Evolutionary conservation across 2,113 vertebrate genomes (phyloP).

Genomic region (Dermatemys mawii): DNA sequence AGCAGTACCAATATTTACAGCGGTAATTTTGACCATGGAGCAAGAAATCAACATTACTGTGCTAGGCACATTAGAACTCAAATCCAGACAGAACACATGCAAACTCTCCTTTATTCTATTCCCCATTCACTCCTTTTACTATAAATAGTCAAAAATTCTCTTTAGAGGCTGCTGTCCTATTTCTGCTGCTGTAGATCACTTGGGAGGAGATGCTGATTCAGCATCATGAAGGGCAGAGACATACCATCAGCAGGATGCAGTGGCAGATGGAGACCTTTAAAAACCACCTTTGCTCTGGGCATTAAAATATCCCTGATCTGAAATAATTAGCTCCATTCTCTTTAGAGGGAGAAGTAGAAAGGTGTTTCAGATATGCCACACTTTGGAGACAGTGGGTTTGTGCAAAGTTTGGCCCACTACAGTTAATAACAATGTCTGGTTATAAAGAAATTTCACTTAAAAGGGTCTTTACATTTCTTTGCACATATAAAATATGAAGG

Average conservation of each 20-base stretch:
- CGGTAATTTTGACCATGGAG: not conserved
- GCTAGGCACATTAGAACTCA: not conserved
- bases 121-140: not conserved
- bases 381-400: not conserved
- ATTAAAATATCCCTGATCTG: slow-evolving; percentile 32
- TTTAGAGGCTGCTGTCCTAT: not conserved
- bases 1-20: not conserved
- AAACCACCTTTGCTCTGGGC: slow-evolving; percentile 37
- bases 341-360: not conserved
- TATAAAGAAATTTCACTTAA: not conserved
- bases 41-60: not conserved
- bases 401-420: slow-evolving; percentile 16
- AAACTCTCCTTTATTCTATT: not conserved
- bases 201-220: slow-evolving; percentile 29
- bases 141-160: not conserved
- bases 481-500: slow-evolving; percentile 9
- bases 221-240: slow-evolving; percentile 41
- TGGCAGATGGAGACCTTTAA: slow-evolving; percentile 65
- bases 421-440: slow-evolving; percentile 4
- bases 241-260: not conserved
- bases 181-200: not conserved
- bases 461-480: not conserved
- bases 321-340: slow-evolving; percentile 32
- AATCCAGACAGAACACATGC: not conserved
- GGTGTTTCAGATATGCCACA: not conserved